Evolutionary conservation across 1,140 invertebrate species (phyloP).

Genomic region (Hycleus phaleratus): DNA sequence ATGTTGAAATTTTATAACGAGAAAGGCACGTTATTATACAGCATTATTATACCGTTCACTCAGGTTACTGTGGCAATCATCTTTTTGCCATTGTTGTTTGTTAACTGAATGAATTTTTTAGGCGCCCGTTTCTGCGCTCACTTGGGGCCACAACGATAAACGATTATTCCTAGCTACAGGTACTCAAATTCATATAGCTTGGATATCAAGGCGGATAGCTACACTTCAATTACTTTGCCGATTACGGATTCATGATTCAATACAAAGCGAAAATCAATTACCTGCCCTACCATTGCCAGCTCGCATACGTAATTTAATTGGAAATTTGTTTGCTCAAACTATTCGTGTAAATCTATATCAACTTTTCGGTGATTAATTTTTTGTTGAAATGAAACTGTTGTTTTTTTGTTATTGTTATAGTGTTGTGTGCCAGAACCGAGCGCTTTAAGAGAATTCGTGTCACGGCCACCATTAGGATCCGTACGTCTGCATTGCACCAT

Average conservation of each 20-base stretch:
- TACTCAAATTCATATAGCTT: conserved; percentile 80
- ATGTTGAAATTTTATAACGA: conserved; percentile 63
- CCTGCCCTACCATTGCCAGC: conserved; percentile 74
- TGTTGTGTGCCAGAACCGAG: conserved; percentile 88
- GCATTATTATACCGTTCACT: conserved; percentile 52
- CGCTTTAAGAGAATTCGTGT: conserved; percentile 86
- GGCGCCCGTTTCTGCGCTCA: conserved; percentile 83
- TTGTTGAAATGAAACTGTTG: not conserved
- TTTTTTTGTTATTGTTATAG: conserved; percentile 45
- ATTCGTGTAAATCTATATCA: conserved; percentile 62
- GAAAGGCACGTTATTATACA: conserved; percentile 50
- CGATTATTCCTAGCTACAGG: conserved; percentile 90
- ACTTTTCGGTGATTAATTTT: conserved; percentile 5
- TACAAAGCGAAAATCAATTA: conserved; percentile 53
- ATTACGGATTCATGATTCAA: conserved; percentile 55
- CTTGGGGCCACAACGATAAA: conserved; percentile 96
- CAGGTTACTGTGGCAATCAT: conserved; percentile 46
- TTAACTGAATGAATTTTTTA: conserved; percentile 37
- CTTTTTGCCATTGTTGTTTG: not conserved
- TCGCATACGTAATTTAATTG: conserved; percentile 73
- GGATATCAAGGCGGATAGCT: conserved; percentile 83
- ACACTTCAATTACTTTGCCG: conserved; percentile 83
- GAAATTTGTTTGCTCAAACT: conserved; percentile 90
- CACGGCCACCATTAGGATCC: conserved; percentile 74
- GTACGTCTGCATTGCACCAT: conserved; percentile 92